A percentile compares a stretch with the other conserved stretches of the same genome.
Conservation (phyloP, 2,113 vertebrate genomes). For the Sylvia atricapilla region DNA sequence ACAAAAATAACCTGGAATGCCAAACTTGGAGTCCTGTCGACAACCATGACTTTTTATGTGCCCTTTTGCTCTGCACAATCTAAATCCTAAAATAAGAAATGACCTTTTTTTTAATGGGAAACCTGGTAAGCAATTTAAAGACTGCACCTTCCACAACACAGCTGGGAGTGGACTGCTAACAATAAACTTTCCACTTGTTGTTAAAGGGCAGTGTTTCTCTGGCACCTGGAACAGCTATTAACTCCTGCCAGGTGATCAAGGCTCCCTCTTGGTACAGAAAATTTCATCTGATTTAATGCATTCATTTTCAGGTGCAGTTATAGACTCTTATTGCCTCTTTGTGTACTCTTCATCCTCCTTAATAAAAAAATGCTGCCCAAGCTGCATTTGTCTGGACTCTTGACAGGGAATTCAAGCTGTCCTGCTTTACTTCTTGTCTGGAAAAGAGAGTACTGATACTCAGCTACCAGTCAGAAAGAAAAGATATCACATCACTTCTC, state of each 20-base stretch:
- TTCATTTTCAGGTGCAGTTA: background rate
- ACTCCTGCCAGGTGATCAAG: background rate
- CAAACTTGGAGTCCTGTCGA: background rate
- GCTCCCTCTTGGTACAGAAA: background rate
- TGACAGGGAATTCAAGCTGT: background rate
- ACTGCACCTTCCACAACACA: background rate
- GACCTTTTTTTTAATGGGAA: background rate
- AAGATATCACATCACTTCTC: background rate
- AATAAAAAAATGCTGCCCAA: background rate
- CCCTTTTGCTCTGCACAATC: background rate
- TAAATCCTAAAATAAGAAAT: slow-evolving; percentile 3
- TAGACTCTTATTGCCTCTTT: background rate
- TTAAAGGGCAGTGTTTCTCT: background rate
- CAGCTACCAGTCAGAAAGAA: background rate
- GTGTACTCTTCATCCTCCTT: background rate
- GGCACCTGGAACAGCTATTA: background rate
- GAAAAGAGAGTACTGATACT: background rate
- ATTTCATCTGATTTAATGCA: background rate
- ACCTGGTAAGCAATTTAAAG: background rate
- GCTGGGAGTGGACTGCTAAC: background rate
- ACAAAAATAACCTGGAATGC: slow-evolving; percentile 10
- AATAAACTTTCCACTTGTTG: background rate
- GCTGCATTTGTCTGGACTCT: background rate
- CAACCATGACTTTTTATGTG: background rate
- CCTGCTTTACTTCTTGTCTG: background rate